phyloP scores from a whole-genome alignment of 2,797 vertebrate genomes.

The Gastrophryne carolinensis region DNA sequence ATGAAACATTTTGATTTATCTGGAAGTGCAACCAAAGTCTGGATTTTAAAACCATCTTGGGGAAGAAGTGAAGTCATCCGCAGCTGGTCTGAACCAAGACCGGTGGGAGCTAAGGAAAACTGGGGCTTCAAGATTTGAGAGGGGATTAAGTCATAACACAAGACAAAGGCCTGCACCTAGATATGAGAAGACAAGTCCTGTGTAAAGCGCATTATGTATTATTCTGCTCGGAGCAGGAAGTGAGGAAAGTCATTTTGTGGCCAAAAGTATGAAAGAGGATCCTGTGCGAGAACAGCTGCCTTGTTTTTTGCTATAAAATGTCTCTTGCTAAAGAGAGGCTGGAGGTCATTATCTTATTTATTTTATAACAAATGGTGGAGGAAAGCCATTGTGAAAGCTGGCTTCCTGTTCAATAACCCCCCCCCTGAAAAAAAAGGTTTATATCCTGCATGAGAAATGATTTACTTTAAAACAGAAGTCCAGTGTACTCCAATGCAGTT shows the following conservation, averaged over 20 bases:
- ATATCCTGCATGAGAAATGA: too few species aligned
- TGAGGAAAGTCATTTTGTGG: slow-evolving; percentile 28
- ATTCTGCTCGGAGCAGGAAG: slow-evolving; percentile 51
- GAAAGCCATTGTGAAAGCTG: background rate
- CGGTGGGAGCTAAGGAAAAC: slow-evolving; percentile 35
- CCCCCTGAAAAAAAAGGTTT: too few species aligned
- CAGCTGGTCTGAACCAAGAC: slow-evolving; percentile 59
- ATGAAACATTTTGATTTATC: slow-evolving; percentile 56
- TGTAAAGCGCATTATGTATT: slow-evolving; percentile 50
- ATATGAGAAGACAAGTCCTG: slow-evolving; percentile 35
- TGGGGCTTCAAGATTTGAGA: slow-evolving; percentile 17
- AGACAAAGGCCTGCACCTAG: background rate
- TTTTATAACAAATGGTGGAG: slow-evolving; percentile 19
- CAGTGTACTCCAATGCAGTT: too few species aligned
- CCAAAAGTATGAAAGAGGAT: slow-evolving; percentile 21
- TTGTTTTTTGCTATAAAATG: slow-evolving; percentile 34
- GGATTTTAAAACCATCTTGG: slow-evolving; percentile 61
- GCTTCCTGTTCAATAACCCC: background rate
- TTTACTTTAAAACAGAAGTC: too few species aligned
- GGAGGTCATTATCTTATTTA: slow-evolving; percentile 14
- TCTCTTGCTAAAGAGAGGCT: slow-evolving; percentile 3
- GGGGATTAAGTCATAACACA: slow-evolving; percentile 53
- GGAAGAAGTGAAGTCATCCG: slow-evolving; percentile 60
- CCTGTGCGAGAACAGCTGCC: slow-evolving; percentile 14
- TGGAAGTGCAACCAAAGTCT: slow-evolving; percentile 49